Evolutionary conservation across 1,140 invertebrate genomes (phyloP), one percentile per base, ranked within the genome.

Genomic region (Lerema accius): DNA sequence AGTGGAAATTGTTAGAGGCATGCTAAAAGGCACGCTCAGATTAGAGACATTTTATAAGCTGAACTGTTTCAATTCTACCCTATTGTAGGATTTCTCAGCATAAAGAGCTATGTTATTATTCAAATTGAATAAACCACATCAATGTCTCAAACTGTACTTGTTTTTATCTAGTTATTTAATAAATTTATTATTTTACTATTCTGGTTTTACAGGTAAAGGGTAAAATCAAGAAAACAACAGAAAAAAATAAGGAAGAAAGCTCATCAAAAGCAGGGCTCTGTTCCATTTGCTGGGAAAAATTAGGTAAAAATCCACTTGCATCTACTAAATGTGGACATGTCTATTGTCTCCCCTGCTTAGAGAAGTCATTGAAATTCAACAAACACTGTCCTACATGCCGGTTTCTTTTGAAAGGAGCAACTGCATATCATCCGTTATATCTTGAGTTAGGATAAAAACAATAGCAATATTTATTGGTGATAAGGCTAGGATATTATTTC

Each of bases 321-420:
- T 85, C 86, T 65, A 89, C 86, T 16, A 84, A 75, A 45, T 89
- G 86, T 79, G 86, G 84, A n/a, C 84, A 89, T 75, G 75, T 86
- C 7, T 89, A 66, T 56, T 89, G 86, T 35, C 42, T 75, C 1
- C 35, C 64, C 37, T 89, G 86, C 53, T 37, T 89, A 39, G 48
- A 78, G 64, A 32, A 32, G 6, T 67, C 69, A 48, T 55, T 88
- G 11, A 51, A 65, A 63, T 5, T 65, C 62, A 69, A 77, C 35
- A 80, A 82, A 49, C 68, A 39, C 45, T 89, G 84, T 45, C 86
- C 86, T 13, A 79, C 69, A 32, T 89, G 84, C 32, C 72, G 84
- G 63, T 39, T 35, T 14, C 0, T 14, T 9, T 65, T 89, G n/a
- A 79, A 67, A 66, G 82, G 76, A 55, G 45, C 66, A 51, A 13